Evolutionary conservation across 2,113 vertebrate species (phyloP), one percentile per base, ranked within the genome.

Genomic region (Pituophis catenifer): DNA sequence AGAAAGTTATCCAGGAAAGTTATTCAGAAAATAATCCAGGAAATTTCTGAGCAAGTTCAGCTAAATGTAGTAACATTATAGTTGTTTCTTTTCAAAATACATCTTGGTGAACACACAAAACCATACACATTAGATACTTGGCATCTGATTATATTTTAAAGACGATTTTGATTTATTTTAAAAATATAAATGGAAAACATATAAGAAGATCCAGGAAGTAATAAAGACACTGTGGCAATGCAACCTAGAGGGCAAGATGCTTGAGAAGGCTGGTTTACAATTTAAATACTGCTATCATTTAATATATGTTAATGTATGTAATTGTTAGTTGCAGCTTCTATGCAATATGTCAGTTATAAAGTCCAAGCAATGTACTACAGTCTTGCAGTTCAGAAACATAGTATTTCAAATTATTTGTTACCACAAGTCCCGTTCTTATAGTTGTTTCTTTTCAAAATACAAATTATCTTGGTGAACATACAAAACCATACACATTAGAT

Each of bases 381-480:
- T 70, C 54, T 88, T 92, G 21, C 59, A 89, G 4, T 89, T 75
- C 59, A 95, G 50, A 70, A 91, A 94, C 93, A 89, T 65, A 92
- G 94, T 93, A 95, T 33, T 94, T 94, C 91, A 94, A 89, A 92
- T 89, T 95, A 96, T 91, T 81, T n/a, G 3, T 96, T 96, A 96
- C 95, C 48, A 97, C 92, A 96, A 97, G 88, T 93, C 23, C 96
- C 94, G 75, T 50, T 95, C 75, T 62, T 8, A 24, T 90, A 90
- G 21, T 13, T 21, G 85, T 81, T 86, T 93, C 88, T 93, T 91
- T 91, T 90, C 55, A 94, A 95, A 26, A 90, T 93, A 92, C 23
- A 94, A 93, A 95, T 44, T 59, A 54, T 88, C 93, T 29, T 90
- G 57, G 81, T 23, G 23, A 93, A 88, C 94, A 93, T 87, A 93